Percentiles rank a stretch among this genome's conserved stretches.
These are phyloP conservation scores for Myodes glareolus DNA, from an alignment of 2,113 vertebrate species.

Conservation along the genomic window DNA sequence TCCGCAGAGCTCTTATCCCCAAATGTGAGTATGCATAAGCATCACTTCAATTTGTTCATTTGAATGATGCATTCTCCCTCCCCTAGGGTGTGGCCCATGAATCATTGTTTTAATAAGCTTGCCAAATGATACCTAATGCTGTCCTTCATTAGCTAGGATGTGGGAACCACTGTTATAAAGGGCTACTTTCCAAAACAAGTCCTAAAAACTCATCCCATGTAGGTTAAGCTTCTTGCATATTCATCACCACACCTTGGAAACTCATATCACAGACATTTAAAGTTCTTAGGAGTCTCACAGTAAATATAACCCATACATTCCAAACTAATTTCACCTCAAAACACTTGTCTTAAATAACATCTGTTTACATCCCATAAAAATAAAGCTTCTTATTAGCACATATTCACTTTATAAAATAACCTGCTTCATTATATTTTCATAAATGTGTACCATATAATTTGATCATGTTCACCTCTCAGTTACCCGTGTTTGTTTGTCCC, in stretches of 20 bases:
- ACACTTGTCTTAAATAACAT: background rate
- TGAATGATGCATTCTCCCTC: background rate
- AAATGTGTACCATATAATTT: background rate
- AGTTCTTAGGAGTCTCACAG: slow-evolving; percentile 21
- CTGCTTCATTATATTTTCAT: background rate
- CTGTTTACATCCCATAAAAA: background rate
- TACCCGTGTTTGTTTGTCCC: too few relatives aligned
- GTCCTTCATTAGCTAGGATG: background rate
- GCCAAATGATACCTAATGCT: background rate
- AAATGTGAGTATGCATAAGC: background rate
- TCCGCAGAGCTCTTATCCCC: background rate
- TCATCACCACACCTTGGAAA: background rate
- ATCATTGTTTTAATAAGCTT: slow-evolving; percentile 44
- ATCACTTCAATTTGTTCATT: slow-evolving; percentile 15
- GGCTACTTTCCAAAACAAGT: background rate
- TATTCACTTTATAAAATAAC: background rate
- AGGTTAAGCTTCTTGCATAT: background rate
- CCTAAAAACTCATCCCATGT: background rate
- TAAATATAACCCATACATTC: slow-evolving; percentile 28
- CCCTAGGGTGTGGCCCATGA: background rate
- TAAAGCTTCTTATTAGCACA: background rate
- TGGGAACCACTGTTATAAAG: background rate
- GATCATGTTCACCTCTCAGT: background rate
- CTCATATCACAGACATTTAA: background rate
- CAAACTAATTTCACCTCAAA: slow-evolving; percentile 8